Evolutionary conservation across 2,888 invertebrate genomes (phyloP).

Genomic region (Emmelina monodactyla): DNA sequence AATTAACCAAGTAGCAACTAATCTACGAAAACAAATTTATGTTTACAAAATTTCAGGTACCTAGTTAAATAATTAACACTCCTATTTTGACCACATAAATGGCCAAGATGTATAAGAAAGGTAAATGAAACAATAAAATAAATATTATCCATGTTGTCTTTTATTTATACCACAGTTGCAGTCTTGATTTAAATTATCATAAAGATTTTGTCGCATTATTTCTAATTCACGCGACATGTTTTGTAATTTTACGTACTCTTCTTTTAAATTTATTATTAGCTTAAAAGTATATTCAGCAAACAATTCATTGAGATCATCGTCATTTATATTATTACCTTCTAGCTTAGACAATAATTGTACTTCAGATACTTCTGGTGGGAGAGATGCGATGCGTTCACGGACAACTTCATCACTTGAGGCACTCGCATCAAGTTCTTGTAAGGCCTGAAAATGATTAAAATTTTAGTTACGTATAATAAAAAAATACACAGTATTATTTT

Average conservation of each 20-base stretch:
- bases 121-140: conserved; percentile 21
- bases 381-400: conserved; percentile 89
- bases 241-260: neutral
- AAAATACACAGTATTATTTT: conserved; percentile 3
- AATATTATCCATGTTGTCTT: conserved; percentile 5
- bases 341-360: conserved; percentile 85
- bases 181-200: conserved; percentile 11
- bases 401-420: conserved; percentile 95
- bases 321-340: conserved; percentile 73
- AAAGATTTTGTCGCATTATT: conserved; percentile 6
- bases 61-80: too few relatives aligned
- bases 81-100: neutral
- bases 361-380: conserved; percentile 95
- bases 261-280: neutral
- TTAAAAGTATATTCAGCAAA: conserved; percentile 1
- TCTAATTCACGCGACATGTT: conserved; percentile 1
- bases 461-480: conserved; percentile 1
- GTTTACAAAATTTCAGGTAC: too few relatives aligned
- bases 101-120: conserved; percentile 2
- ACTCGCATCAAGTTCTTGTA: conserved; percentile 89
- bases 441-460: conserved; percentile 44
- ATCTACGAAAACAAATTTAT: too few relatives aligned
- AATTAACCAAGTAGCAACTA: too few relatives aligned
- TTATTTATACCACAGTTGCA: conserved; percentile 2
- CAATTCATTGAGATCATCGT: conserved; percentile 4